Base-by-base conservation (phyloP, 2,797 vertebrate species). In the Naso thynnoides region DNA sequence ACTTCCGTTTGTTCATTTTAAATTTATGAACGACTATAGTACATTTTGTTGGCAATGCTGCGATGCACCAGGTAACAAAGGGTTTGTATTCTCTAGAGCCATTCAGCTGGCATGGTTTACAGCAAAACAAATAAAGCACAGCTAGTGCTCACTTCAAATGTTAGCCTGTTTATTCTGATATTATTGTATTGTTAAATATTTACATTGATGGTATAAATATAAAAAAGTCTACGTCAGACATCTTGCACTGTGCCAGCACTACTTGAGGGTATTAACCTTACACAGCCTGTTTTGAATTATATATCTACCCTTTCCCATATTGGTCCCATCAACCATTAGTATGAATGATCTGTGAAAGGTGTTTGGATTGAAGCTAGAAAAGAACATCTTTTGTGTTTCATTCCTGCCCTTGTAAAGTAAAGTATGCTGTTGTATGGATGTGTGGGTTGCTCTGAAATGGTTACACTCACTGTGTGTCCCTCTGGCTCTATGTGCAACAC, bases 381-480 rank as follows among this genome's bases (percentile, higher is more conserved):
- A 82, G n/a, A 49, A 18, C 42, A 50, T 61, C 31, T 18, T 72
- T 65, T 76, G 74, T 62, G 19, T 55, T 78, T 81, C 56, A 68
- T 58, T 77, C 79, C 79, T 59, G 57, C 31, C 85, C 88, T 86
- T 89, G 81, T 90, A 88, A 83, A 91, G 87, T 86, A 85, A 90
- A 89, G 77, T 81, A 77, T 82, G 81, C 78, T 53, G 54, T 64
- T 9, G 19, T 86, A 73, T 73, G 76, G 52, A 79, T 76, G 68
- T 76, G 70, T 76, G 70, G 76, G n/a, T 71, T 69, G 26, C 53
- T 53, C 39, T 73, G 63, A 73, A 78, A 81, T n/a, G 24, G 62
- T 70, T 77, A 55, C 50, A 23, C 54, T 75, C 16, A 6, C 29
- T 57, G 54, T 76, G 73, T 81, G 55, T 78, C 31, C 45, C 55